phyloP scores from a whole-genome alignment of 2,113 vertebrate species.

The Coturnix japonica region DNA sequence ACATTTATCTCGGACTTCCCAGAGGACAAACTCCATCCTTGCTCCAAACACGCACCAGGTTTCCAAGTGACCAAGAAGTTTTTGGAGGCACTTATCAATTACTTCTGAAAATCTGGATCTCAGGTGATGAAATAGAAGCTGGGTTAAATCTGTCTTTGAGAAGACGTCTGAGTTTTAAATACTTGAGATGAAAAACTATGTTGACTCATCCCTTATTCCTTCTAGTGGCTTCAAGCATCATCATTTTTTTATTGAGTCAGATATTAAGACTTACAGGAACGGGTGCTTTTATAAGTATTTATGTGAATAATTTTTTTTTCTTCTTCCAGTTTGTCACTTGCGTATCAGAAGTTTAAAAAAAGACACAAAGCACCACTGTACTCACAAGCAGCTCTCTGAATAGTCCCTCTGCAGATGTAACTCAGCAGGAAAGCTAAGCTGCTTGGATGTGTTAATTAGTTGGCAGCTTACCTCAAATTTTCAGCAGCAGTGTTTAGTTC shows the following conservation, averaged over 20 bases:
- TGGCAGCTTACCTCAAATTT: conserved; percentile 36
- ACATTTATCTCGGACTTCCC: background rate
- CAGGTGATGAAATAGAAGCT: background rate
- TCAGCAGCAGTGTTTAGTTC: background rate
- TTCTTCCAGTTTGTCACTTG: conserved; percentile 37
- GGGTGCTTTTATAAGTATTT: background rate
- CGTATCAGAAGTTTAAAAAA: conserved; percentile 1
- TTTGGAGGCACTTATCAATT: background rate
- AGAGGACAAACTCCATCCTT: background rate
- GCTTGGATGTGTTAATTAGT: conserved; percentile 42
- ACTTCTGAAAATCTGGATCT: background rate
- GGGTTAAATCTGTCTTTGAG: background rate
- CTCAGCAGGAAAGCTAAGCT: conserved; percentile 1
- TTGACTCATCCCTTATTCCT: background rate
- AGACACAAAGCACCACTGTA: conserved; percentile 13
- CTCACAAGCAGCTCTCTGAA: background rate
- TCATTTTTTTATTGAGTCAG: background rate
- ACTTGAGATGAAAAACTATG: background rate
- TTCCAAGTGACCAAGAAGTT: background rate
- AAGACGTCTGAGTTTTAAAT: background rate
- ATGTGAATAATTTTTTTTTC: background rate
- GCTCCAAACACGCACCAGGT: background rate
- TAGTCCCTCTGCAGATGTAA: conserved; percentile 36
- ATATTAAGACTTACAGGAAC: background rate
- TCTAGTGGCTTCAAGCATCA: background rate